Conservation (phyloP, 2,113 vertebrate species). For the Lynx canadensis region DNA sequence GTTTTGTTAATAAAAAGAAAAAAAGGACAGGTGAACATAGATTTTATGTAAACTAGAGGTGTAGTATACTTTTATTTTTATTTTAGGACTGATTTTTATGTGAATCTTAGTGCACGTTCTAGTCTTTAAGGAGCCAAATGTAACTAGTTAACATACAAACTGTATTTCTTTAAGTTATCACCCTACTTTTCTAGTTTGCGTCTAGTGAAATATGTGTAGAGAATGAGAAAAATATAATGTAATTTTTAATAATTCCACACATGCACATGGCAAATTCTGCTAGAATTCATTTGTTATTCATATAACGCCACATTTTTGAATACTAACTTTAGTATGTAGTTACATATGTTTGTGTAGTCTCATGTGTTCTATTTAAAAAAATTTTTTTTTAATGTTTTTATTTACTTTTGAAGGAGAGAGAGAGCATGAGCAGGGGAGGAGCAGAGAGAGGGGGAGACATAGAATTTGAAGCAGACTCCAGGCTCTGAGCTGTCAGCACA, state of each 20-base stretch:
- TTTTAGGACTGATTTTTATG: not conserved
- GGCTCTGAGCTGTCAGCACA: too few relatives aligned
- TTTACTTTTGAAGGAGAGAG: too few relatives aligned
- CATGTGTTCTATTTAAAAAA: not conserved
- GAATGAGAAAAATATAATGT: not conserved
- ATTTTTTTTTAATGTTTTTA: too few relatives aligned
- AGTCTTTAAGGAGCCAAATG: not conserved
- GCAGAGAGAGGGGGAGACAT: too few relatives aligned
- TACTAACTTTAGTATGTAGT: not conserved
- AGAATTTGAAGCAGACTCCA: too few relatives aligned
- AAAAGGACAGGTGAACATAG: not conserved
- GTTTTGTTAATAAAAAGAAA: not conserved
- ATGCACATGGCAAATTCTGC: not conserved
- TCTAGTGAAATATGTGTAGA: not conserved
- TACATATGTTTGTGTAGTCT: not conserved
- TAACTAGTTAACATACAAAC: not conserved
- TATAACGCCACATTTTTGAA: not conserved
- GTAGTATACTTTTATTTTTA: not conserved
- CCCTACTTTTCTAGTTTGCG: not conserved
- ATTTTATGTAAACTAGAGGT: not conserved
- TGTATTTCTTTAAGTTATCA: not conserved
- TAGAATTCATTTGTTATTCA: not conserved
- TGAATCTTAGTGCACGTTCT: not conserved
- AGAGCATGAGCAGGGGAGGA: too few relatives aligned
- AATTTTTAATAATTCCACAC: not conserved